These are phyloP conservation scores for Andricus quercusramuli DNA, from an alignment of 2,888 invertebrate species.

Conservation along the genomic window DNA sequence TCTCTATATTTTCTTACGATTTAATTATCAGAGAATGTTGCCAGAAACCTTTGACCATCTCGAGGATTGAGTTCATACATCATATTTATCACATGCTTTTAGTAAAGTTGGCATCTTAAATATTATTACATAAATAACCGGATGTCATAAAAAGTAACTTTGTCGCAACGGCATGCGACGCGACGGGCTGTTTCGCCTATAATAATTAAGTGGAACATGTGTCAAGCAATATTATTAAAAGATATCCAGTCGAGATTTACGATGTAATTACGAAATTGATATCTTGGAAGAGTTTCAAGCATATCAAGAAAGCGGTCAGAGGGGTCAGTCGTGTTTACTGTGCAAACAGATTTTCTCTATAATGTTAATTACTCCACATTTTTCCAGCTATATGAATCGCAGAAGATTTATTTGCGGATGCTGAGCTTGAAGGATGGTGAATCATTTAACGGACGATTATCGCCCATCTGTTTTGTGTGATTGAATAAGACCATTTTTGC, in stretches of 20 bases:
- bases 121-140: slow-evolving; percentile 31
- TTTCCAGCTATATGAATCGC: slow-evolving; percentile 16
- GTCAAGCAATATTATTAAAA: slow-evolving; percentile 19
- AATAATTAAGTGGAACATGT: slow-evolving; percentile 32
- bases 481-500: slow-evolving; percentile 20
- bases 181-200: background rate
- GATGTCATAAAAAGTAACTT: slow-evolving; percentile 35
- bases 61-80: slow-evolving; percentile 18
- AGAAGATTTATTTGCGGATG: slow-evolving; percentile 18
- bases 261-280: slow-evolving; percentile 31
- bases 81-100: slow-evolving; percentile 8
- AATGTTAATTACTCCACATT: slow-evolving; percentile 19
- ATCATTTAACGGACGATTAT: slow-evolving; percentile 38
- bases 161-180: slow-evolving; percentile 11
- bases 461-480: slow-evolving; percentile 30
- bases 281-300: slow-evolving; percentile 1
- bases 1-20: slow-evolving; percentile 30
- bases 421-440: slow-evolving; percentile 14
- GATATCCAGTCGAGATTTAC: slow-evolving; percentile 6
- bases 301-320: slow-evolving; percentile 6
- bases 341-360: slow-evolving; percentile 12
- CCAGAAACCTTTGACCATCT: slow-evolving; percentile 21
- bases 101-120: slow-evolving; percentile 18
- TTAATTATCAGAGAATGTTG: background rate
- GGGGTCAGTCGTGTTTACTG: slow-evolving; percentile 33